These are phyloP conservation scores for Diachasma alloeum DNA, from an alignment of 1,140 invertebrate genomes.

Conservation along the genomic window DNA sequence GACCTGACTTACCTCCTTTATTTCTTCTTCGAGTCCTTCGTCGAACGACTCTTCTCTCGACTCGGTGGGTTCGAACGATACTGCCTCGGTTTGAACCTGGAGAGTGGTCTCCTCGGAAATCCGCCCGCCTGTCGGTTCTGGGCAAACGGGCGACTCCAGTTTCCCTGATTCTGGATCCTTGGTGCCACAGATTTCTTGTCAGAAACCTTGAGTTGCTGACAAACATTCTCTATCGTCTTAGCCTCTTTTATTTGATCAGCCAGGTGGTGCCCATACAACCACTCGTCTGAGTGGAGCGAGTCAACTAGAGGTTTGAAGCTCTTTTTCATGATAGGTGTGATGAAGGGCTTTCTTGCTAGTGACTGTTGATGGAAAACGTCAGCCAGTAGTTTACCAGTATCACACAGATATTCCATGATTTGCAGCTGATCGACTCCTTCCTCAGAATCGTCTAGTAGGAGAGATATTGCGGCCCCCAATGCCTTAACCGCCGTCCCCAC, in stretches of 20 bases:
- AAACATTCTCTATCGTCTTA: background rate
- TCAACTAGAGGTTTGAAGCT: background rate
- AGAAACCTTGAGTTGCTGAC: background rate
- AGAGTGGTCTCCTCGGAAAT: background rate
- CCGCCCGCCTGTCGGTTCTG: background rate
- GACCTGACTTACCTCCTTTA: slow-evolving; percentile 6
- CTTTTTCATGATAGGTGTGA: slow-evolving; percentile 21
- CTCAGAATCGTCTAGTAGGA: slow-evolving; percentile 4
- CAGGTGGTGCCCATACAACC: background rate
- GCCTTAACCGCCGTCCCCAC: slow-evolving; percentile 22
- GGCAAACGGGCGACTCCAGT: background rate
- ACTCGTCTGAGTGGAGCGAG: background rate
- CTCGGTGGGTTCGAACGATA: background rate
- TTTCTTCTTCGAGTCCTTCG: background rate
- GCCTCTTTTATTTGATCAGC: background rate
- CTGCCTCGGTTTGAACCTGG: slow-evolving; percentile 1
- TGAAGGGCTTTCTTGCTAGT: slow-evolving; percentile 10
- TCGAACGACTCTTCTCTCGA: background rate
- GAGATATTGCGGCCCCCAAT: slow-evolving; percentile 20
- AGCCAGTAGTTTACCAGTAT: background rate
- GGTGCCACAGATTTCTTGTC: background rate
- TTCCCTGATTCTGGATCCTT: background rate
- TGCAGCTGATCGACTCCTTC: background rate
- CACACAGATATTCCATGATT: slow-evolving; percentile 14
- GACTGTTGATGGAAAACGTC: slow-evolving; percentile 9